A percentile compares a stretch with the other conserved stretches of the same genome.
Evolutionary conservation across 2,113 vertebrate species (phyloP).

Genomic region (Poicephalus meyeri): DNA sequence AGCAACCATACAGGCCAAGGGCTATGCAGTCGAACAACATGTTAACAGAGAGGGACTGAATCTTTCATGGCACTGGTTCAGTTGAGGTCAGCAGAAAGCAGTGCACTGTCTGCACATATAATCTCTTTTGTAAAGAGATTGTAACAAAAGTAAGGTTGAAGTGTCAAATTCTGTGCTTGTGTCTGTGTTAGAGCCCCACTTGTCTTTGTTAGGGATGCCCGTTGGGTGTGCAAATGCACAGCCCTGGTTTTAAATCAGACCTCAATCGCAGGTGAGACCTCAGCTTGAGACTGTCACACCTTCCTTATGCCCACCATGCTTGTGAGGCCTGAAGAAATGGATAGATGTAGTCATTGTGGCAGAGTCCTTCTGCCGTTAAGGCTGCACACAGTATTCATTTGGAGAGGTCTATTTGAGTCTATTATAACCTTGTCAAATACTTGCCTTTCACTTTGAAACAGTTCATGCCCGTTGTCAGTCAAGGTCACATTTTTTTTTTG

Average conservation of each 20-base stretch:
- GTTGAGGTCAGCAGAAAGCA: background rate
- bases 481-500: background rate
- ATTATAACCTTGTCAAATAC: background rate
- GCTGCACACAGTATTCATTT: background rate
- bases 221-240: background rate
- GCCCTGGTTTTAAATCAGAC: background rate
- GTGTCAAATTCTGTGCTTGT: background rate
- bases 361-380: background rate
- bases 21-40: background rate
- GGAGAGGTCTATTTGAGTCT: background rate
- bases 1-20: background rate
- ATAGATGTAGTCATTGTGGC: background rate
- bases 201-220: background rate
- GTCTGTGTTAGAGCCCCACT: background rate
- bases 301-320: fast-evolving
- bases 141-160: background rate
- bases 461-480: background rate
- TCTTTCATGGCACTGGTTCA: background rate
- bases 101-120: background rate
- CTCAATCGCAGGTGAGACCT: background rate
- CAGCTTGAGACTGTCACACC: background rate
- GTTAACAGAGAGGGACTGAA: background rate
- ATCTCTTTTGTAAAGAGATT: background rate
- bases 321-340: background rate
- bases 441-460: background rate